These are phyloP conservation scores for Neelides folsomi DNA, from an alignment of 2,888 invertebrate genomes.

Conservation along the genomic window DNA sequence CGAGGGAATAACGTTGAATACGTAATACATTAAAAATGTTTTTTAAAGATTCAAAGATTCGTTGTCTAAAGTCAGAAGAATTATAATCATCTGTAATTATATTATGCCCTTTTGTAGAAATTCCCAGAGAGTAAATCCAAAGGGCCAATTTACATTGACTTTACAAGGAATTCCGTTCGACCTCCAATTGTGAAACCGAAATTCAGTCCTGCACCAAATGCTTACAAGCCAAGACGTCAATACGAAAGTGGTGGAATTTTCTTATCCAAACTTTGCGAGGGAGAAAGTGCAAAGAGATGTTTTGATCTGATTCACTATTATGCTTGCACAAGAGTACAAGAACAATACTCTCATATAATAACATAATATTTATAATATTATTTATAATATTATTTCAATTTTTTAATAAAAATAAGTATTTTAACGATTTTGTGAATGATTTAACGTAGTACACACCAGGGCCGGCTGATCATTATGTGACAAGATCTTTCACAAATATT, in stretches of 20 bases:
- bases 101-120: too few species aligned
- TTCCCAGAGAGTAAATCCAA: conserved; percentile 9
- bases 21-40: too few species aligned
- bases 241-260: conserved; percentile 16
- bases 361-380: too few species aligned
- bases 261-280: conserved; percentile 12
- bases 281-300: conserved; percentile 16
- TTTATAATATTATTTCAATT: too few species aligned
- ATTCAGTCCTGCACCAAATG: conserved; percentile 22
- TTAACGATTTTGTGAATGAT: too few species aligned
- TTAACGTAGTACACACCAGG: conserved; percentile 3
- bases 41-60: too few species aligned
- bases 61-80: too few species aligned
- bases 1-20: too few species aligned
- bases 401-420: too few species aligned
- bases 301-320: conserved; percentile 16
- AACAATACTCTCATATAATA: too few species aligned
- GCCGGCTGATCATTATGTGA: conserved; percentile 10
- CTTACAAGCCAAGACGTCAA: conserved; percentile 13
- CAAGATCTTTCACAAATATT: conserved; percentile 11
- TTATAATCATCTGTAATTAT: too few species aligned
- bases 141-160: conserved; percentile 13
- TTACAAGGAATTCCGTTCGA: conserved; percentile 10
- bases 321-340: neutral
- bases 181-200: conserved; percentile 11